Conservation (phyloP, 2,113 vertebrate species). For the Indicator indicator region DNA sequence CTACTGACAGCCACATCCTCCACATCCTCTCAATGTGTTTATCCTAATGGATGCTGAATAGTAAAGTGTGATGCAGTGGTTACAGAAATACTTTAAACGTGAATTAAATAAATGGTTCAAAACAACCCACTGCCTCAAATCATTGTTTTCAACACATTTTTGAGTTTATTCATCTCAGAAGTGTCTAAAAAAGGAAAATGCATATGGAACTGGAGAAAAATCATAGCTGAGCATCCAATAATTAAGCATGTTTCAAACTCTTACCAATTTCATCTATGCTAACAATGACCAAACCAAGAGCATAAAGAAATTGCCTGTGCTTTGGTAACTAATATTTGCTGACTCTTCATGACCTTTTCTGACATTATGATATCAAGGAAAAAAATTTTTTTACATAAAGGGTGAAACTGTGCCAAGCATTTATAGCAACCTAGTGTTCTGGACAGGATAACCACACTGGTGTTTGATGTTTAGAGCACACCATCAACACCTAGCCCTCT, state of each 20-base stretch:
- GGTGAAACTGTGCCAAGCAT: neutral
- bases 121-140: neutral
- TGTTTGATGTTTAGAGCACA: neutral
- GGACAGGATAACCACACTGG: neutral
- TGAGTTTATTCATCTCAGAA: neutral
- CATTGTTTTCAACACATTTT: neutral
- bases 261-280: neutral
- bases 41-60: neutral
- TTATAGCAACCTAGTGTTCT: neutral
- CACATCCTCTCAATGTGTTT: conserved; percentile 4
- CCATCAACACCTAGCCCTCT: neutral
- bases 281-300: neutral
- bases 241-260: neutral
- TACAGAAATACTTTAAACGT: neutral
- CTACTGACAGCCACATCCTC: conserved; percentile 28
- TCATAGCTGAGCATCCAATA: neutral
- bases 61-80: neutral
- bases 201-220: neutral
- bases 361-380: neutral
- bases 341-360: neutral
- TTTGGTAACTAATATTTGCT: neutral
- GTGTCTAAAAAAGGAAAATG: neutral
- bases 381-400: neutral
- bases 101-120: neutral
- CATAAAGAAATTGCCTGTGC: neutral